These are phyloP conservation scores for Aeoliscus strigatus DNA, from an alignment of 2,797 vertebrate species.

Conservation along the genomic window DNA sequence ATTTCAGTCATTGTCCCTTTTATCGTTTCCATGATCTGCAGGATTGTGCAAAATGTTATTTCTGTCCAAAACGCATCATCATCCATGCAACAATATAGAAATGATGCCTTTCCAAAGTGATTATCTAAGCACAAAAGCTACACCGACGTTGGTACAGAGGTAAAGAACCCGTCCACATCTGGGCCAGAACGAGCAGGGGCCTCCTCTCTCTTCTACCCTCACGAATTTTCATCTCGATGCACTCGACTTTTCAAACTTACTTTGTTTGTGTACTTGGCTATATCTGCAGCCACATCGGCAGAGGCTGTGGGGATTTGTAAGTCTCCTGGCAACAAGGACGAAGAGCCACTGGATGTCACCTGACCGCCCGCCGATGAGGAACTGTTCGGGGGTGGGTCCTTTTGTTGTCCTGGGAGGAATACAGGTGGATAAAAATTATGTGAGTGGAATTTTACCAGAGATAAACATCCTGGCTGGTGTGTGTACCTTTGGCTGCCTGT, in stretches of 20 bases:
- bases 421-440: no score
- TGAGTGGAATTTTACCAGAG: no score
- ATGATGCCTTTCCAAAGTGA: background rate
- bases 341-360: constrained; percentile 73
- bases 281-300: constrained; percentile 94
- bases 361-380: constrained; percentile 82
- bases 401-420: constrained; percentile 83
- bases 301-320: constrained; percentile 89
- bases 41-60: constrained; percentile 18
- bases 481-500: constrained; percentile 93
- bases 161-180: no score
- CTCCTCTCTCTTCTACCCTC: background rate
- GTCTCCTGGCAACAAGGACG: constrained; percentile 76
- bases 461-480: background rate
- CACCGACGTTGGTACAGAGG: no score
- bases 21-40: constrained; percentile 96
- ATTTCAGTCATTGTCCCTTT: constrained; percentile 99
- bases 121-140: no score
- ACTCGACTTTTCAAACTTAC: constrained; percentile 64
- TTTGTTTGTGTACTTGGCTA: constrained; percentile 97
- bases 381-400: constrained; percentile 86
- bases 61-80: background rate
- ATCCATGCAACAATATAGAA: background rate
- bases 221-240: background rate
- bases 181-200: no score